Evolutionary conservation across 2,797 vertebrate species (phyloP).

Genomic region (Gymnocypris eckloni): DNA sequence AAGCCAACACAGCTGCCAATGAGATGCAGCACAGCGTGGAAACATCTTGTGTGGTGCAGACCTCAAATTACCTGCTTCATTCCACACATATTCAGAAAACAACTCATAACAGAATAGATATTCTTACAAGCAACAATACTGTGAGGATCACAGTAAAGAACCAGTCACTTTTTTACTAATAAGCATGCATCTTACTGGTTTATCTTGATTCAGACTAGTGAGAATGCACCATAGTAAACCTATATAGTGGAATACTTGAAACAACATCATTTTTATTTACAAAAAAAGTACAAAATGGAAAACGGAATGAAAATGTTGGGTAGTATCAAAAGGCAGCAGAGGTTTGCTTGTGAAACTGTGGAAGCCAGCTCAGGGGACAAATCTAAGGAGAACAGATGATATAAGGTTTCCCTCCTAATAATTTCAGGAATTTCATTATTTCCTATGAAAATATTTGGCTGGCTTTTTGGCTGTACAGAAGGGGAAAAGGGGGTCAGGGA

Average conservation of each 20-base stretch:
- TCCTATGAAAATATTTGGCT: conserved; percentile 81
- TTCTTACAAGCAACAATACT: background rate
- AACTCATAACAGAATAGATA: background rate
- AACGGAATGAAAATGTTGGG: conserved; percentile 31
- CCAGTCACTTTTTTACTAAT: background rate
- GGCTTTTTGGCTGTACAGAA: conserved; percentile 65
- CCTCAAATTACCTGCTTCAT: conserved; percentile 12
- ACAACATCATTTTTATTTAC: background rate
- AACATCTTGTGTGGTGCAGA: conserved; percentile 42
- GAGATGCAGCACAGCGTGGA: conserved; percentile 17
- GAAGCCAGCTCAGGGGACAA: conserved; percentile 52
- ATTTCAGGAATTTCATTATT: conserved; percentile 84
- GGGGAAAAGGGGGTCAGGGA: conserved; percentile 53
- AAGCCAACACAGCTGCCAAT: conserved; percentile 44
- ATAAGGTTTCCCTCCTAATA: conserved; percentile 75
- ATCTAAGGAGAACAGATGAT: conserved; percentile 69
- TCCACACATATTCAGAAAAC: conserved; percentile 8
- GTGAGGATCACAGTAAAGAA: background rate
- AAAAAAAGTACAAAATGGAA: background rate
- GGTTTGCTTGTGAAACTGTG: conserved; percentile 48
- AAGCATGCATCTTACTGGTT: background rate
- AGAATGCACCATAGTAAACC: background rate
- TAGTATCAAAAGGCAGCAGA: conserved; percentile 46
- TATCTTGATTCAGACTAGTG: background rate
- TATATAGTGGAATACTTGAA: background rate